Base-by-base conservation (phyloP, 2,113 vertebrate genomes). In the Rhadina sibilatrix region DNA sequence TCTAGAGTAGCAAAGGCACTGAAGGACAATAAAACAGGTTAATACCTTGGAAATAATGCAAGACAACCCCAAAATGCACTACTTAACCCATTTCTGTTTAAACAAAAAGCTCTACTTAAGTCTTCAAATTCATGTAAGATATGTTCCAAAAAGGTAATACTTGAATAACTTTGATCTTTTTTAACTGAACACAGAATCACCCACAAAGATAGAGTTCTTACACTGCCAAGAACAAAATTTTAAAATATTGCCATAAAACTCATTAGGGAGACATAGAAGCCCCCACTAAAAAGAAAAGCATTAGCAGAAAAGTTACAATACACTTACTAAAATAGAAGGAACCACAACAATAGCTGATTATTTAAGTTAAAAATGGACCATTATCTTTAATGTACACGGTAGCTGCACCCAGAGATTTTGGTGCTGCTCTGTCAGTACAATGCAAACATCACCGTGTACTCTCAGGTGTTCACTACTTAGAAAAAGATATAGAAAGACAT, bases 11-110 rank as follows among this genome's bases (percentile, higher is more conserved):
- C n/a, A n/a, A n/a, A n/a, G n/a, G n/a, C 99, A 99, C 99, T 99
- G 88, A 85, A 25, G 57, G 88, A 63, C 17, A 93, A 81, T 52
- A 89, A 56, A 83, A 11, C 35, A 94, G 19, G 13, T 78, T 42
- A 87, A 57, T 89, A 70, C 22, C 15, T 31, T 46, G 46, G 16
- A 61, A 49, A 77, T 54, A 65, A 64, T 6, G 11, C 69, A 57
- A 63, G 40, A 81, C 0, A 0, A 87, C 10, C 2, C 4, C 54
- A 37, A 46, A 87, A 77, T 24, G 7, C 8, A 15, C 15, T 14
- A 49, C 4, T 38, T 22, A 19, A 57, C 2, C 20, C 11, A 44
- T 24, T 91, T 77, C 33, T 71, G 25, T 75, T 86, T 53, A 79
- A 89, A 80, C 27, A 44, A 21, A 80, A 44, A 85, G 24, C 9